A percentile compares a stretch with the other conserved stretches of the same genome.
Evolutionary conservation across 2,888 invertebrate species (phyloP).

Genomic region (Spisula solida): DNA sequence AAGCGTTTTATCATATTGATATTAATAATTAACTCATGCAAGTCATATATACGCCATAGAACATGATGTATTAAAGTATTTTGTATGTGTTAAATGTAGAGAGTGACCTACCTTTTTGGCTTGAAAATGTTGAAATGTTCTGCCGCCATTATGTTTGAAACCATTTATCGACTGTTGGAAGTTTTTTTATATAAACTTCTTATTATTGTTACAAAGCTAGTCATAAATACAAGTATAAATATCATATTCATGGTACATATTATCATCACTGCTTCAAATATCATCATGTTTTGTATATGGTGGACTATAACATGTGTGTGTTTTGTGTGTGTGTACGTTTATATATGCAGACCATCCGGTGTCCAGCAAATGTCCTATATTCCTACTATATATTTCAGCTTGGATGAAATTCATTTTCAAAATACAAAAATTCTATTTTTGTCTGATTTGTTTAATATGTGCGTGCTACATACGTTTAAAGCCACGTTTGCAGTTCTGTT

Average conservation of each 20-base stretch:
- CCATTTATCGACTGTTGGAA: constrained; percentile 2
- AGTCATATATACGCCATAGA: background rate
- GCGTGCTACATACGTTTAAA: too few relatives aligned
- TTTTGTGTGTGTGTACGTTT: background rate
- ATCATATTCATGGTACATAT: background rate
- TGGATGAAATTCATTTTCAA: too few relatives aligned
- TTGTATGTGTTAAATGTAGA: background rate
- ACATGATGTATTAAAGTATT: background rate
- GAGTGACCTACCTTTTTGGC: constrained; percentile 2
- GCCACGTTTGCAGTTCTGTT: too few relatives aligned
- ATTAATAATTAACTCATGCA: background rate
- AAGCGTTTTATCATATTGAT: too few relatives aligned
- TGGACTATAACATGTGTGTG: background rate
- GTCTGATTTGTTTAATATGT: too few relatives aligned
- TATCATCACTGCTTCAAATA: background rate
- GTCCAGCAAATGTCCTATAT: too few relatives aligned
- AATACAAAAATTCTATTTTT: too few relatives aligned
- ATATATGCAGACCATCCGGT: background rate
- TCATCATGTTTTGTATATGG: background rate
- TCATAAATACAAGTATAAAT: constrained; percentile 1
- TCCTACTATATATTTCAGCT: too few relatives aligned
- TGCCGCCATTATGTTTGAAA: background rate
- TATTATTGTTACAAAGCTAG: constrained; percentile 9
- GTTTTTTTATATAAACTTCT: background rate
- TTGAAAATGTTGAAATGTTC: background rate